These are phyloP conservation scores for Neuroterus valhalla DNA, from an alignment of 1,140 invertebrate genomes.

Conservation along the genomic window DNA sequence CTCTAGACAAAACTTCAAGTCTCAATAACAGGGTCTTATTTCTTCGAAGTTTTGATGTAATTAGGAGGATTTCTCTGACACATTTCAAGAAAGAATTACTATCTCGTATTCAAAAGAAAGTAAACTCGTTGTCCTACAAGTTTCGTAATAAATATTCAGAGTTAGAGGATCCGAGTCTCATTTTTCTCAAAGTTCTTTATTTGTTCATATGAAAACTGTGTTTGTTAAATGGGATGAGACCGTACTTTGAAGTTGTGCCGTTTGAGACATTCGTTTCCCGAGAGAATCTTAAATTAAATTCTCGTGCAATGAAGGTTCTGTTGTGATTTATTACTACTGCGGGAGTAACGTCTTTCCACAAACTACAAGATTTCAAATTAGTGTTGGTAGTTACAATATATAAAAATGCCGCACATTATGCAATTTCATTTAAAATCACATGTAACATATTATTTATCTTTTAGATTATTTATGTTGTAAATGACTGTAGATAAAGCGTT, in stretches of 20 bases:
- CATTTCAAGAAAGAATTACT: background rate
- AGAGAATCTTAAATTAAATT: conserved; percentile 30
- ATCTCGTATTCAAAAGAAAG: background rate
- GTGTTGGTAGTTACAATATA: background rate
- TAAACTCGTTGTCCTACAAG: background rate
- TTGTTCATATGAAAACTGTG: background rate
- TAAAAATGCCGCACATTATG: background rate
- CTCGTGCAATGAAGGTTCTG: conserved; percentile 20
- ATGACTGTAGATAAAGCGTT: too few relatives aligned
- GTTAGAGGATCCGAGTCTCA: background rate
- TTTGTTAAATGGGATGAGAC: background rate
- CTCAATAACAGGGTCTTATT: background rate
- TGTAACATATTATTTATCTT: background rate
- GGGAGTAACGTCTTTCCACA: conserved; percentile 12
- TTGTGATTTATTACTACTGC: conserved; percentile 19
- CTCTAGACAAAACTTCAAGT: background rate
- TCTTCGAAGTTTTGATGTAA: background rate
- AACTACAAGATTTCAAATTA: conserved; percentile 28
- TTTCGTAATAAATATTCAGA: background rate
- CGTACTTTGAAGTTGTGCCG: conserved; percentile 20
- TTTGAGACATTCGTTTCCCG: conserved; percentile 24
- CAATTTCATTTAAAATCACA: background rate
- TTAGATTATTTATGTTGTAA: too few relatives aligned
- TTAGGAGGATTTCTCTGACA: background rate
- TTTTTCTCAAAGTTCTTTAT: background rate